Evolutionary conservation across 2,113 vertebrate genomes (phyloP), one percentile per base, ranked within the genome.

Genomic region (Verasper variegatus): DNA sequence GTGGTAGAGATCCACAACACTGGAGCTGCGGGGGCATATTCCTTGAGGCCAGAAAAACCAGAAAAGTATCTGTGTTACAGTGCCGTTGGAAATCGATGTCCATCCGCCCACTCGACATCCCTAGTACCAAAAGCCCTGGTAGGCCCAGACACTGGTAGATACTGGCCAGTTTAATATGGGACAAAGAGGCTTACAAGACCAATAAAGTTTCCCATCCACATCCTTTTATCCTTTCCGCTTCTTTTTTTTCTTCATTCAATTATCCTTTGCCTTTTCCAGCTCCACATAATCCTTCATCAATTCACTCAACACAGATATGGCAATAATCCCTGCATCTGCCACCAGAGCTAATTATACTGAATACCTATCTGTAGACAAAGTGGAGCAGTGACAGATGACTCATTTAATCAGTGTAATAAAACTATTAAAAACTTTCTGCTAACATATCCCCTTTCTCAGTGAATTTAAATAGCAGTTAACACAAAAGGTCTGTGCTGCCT

Each of bases 261-360:
- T 78, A 86, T 61, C 47, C 31, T 68, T 71, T 62, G 63, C 40
- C 60, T 65, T 62, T 15, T 40, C 8, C 66, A 17, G 67, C 57
- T 66, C 47, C 26, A n/a, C 27, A 66, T 75, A 84, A 85, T 85
- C 67, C 68, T 80, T 27, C 74, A 74, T 79, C 83, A 84, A 45
- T 64, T 83, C 59, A 70, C 37, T 78, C 52, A 70, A 84, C 62
- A 68, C 55, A 14, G 27, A 80, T 82, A 83, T 20, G 17, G 27
- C 51, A 80, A 62, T 81, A 80, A 85, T 86, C 75, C 73, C 62
- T 40, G 54, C 49, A 68, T 73, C 71, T 71, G 57, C 66, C 65
- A 78, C 70, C 52, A 74, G 65, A 70, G 62, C 47, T 83, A 56
- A 75, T 85, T 80, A 64, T 2, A 52, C 27, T 2, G 55, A 67